Base-by-base conservation (phyloP, 37 sponge, comb jelly and placozoan genomes). In the Ianthella basta region DNA sequence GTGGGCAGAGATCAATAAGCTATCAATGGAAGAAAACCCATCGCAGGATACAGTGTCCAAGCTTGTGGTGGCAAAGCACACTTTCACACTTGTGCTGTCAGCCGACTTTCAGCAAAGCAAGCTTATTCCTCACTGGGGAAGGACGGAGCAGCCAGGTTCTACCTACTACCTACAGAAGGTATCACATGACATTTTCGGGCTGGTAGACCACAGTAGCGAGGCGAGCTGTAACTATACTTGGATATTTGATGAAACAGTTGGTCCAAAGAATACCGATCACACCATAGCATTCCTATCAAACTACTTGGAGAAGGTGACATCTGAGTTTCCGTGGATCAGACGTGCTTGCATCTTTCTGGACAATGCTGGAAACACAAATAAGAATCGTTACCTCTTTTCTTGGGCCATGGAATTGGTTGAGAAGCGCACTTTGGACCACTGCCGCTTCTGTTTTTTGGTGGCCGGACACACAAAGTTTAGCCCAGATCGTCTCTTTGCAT, bases 401-500 rank as follows among this genome's bases (percentile, higher is more conserved):
- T 87, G 88, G 83, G 75, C 74, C 0, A 81, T 87, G 83, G 83
- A 87, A 56, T 12, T 87, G 20, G 77, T 87, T 0, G 21, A 34
- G 24, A 21, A 39, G n/a, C 33, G 41, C n/a, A 50, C 4, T 32
- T 5, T 87, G 3, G 78, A 82, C 50, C 37, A 69, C 30, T 30
- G 81, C 35, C 82, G 50, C 56, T 33, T 87, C 18, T 60, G 78
- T 60, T 87, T 87, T 55, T 55, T 84, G 63, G 73, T 84, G 19
- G 81, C 85, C 55, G 90, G 90, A 6, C 86, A 89, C 82, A 89
- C 90, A 6, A 89, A 89, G 66, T 89, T 89, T 85, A 67, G 66
- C n/a, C 82, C 81, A 80, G 90, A 89, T 85, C 70, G 85, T 15
- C 56, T 84, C 8, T 89, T 89, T 78, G 72, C 85, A 59, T 64